phyloP scores from a whole-genome alignment of 2,888 invertebrate species.

The Sminthurides aquaticus region DNA sequence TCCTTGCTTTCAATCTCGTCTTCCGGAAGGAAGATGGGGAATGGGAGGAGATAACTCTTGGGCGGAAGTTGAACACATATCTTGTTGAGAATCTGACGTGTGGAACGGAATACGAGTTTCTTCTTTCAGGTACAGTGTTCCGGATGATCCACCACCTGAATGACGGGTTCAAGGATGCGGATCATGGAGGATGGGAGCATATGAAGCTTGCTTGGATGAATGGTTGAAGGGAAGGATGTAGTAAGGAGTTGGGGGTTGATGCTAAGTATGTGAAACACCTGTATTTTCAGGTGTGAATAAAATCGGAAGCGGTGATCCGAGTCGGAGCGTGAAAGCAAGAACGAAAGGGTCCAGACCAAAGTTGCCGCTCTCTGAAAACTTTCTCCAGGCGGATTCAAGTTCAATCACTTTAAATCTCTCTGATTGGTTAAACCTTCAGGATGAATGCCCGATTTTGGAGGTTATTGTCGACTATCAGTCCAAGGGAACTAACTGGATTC shows the following conservation, averaged over 20 bases:
- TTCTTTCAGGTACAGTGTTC: slow-evolving; percentile 14
- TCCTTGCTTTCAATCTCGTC: slow-evolving; percentile 53
- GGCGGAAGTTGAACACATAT: slow-evolving; percentile 48
- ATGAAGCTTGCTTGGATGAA: too few relatives aligned
- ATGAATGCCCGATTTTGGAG: slow-evolving; percentile 56
- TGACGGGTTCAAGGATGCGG: too few relatives aligned
- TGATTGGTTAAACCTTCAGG: slow-evolving; percentile 50
- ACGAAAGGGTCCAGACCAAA: slow-evolving; percentile 63
- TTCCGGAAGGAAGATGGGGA: slow-evolving; percentile 53
- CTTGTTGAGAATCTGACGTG: slow-evolving; percentile 51
- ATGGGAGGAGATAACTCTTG: slow-evolving; percentile 53
- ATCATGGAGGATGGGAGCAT: too few relatives aligned
- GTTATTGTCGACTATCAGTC: slow-evolving; percentile 63
- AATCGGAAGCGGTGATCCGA: slow-evolving; percentile 49
- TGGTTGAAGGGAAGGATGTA: too few relatives aligned
- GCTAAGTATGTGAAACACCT: too few relatives aligned
- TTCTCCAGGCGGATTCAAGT: slow-evolving; percentile 64
- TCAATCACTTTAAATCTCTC: slow-evolving; percentile 55
- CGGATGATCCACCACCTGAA: too few relatives aligned
- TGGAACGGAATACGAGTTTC: slow-evolving; percentile 28
- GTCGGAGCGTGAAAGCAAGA: slow-evolving; percentile 50
- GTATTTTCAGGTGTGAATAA: slow-evolving; percentile 45
- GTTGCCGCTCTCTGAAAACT: slow-evolving; percentile 52
- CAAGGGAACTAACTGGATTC: slow-evolving; percentile 60
- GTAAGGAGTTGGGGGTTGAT: too few relatives aligned